A percentile compares a stretch with the other conserved stretches of the same genome.
These are phyloP conservation scores for Coenobita brevimanus DNA, from an alignment of 1,140 invertebrate species.

Conservation along the genomic window DNA sequence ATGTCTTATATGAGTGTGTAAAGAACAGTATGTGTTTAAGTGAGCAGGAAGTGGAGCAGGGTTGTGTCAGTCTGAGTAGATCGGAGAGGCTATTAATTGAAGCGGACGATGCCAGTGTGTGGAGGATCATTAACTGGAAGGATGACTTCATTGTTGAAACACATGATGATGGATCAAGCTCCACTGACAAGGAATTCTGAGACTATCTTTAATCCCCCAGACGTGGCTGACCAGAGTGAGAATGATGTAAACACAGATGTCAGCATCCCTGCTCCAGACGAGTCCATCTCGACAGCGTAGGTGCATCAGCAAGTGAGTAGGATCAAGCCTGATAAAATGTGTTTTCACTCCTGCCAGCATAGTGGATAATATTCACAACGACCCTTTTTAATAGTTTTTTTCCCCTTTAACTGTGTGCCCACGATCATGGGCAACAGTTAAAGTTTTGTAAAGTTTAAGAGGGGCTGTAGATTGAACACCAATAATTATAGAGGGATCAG, in stretches of 20 bases:
- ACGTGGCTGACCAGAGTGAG: too few species aligned
- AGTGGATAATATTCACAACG: neutral
- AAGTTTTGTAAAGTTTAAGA: neutral
- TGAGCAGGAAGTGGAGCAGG: too few species aligned
- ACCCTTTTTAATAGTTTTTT: conserved; percentile 5
- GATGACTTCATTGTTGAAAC: neutral
- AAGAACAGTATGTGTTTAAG: too few species aligned
- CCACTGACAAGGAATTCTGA: neutral
- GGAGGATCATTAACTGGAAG: neutral
- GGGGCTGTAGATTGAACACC: too few species aligned
- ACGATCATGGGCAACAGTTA: neutral
- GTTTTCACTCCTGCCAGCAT: too few species aligned
- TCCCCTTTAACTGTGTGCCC: neutral
- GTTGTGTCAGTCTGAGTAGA: conserved; percentile 2
- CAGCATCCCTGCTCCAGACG: too few species aligned
- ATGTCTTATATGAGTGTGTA: too few species aligned
- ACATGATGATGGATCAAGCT: neutral
- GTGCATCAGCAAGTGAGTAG: too few species aligned
- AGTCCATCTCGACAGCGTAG: conserved; percentile 14
- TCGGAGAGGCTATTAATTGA: too few species aligned
- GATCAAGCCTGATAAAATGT: conserved; percentile 25
- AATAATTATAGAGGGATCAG: neutral
- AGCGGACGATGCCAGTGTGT: too few species aligned
- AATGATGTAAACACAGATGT: too few species aligned
- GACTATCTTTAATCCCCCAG: neutral